These are phyloP conservation scores for Nesoenas mayeri DNA, from an alignment of 2,113 vertebrate genomes.

Conservation along the genomic window DNA sequence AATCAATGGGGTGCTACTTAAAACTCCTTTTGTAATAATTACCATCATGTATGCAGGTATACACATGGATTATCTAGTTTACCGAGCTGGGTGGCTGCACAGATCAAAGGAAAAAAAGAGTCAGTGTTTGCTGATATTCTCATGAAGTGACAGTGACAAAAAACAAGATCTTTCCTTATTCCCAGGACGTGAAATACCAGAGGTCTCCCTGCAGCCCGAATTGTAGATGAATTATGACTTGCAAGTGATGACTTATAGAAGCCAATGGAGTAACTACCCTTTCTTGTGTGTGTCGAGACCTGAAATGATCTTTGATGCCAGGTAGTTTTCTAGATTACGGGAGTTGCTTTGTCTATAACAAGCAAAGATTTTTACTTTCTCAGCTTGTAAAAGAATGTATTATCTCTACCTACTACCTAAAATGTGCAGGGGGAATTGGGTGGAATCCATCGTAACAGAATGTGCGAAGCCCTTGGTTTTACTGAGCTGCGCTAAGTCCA, in stretches of 20 bases:
- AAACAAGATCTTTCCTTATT: no score
- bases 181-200: no score
- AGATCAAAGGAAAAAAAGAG: no score
- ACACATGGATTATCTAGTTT: neutral
- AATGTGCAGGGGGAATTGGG: neutral
- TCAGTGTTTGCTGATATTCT: no score
- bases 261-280: no score
- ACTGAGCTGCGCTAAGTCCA: neutral
- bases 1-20: constrained; percentile 58
- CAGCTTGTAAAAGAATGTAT: neutral
- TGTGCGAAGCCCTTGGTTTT: neutral
- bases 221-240: no score
- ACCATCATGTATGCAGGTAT: neutral
- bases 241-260: no score
- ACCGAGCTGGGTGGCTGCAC: no score
- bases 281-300: no score
- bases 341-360: neutral
- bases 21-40: constrained; percentile 29
- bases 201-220: no score
- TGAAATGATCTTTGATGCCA: no score
- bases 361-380: neutral
- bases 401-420: neutral
- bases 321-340: neutral
- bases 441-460: neutral
- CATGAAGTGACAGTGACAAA: no score